Evolutionary conservation across 2,888 invertebrate species (phyloP).

Genomic region (Spilosoma lubricipeda): DNA sequence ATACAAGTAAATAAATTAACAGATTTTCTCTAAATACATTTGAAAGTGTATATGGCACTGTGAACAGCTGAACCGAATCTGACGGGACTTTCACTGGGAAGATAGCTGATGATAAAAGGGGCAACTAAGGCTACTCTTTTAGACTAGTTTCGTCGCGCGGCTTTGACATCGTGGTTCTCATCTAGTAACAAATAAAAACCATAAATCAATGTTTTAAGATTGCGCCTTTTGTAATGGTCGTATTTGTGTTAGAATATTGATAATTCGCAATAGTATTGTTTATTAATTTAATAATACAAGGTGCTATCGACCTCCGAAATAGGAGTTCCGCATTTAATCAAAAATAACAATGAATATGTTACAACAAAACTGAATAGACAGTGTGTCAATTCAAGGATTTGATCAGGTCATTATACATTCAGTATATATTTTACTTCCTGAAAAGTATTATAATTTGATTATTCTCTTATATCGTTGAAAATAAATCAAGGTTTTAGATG

Average conservation of each 20-base stretch:
- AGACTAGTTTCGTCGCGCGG: no score
- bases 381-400: constrained; percentile 21
- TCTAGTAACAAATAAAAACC: no score
- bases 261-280: constrained; percentile 8
- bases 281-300: constrained; percentile 13
- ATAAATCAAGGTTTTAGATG: not conserved
- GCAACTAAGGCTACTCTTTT: no score
- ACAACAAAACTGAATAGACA: constrained; percentile 6
- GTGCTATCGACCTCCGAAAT: constrained; percentile 21
- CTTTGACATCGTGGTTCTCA: no score
- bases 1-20: no score
- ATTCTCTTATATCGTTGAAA: not conserved
- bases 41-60: no score
- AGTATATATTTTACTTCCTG: not conserved
- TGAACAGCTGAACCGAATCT: no score
- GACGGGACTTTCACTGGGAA: no score
- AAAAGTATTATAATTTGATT: not conserved
- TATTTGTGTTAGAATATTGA: not conserved
- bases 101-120: no score
- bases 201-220: no score
- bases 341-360: constrained; percentile 31
- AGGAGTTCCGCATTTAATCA: constrained; percentile 38
- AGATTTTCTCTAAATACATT: no score
- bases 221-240: not conserved
- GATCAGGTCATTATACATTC: not conserved